Percentiles rank a stretch among this genome's conserved stretches.
phyloP scores from a whole-genome alignment of 2,888 invertebrate genomes.

The Dorcus parallelipipedus region DNA sequence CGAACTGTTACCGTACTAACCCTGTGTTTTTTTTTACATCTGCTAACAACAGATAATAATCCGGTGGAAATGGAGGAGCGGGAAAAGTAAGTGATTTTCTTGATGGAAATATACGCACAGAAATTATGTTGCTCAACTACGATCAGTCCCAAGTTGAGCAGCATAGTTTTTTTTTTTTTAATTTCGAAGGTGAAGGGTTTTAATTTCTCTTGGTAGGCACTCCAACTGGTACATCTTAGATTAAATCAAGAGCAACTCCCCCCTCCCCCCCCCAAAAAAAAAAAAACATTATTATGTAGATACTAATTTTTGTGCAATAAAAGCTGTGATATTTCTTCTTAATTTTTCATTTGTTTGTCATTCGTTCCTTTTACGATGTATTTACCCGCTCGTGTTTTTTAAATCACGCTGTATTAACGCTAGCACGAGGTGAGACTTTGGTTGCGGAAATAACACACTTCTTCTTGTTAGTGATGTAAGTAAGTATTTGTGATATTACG shows the following conservation, averaged over 20 bases:
- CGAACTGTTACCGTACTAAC: constrained; percentile 6
- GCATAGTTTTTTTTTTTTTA: background rate
- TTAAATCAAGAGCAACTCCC: background rate
- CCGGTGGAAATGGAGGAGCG: constrained; percentile 78
- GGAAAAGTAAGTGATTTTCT: constrained; percentile 70
- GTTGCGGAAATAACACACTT: constrained; percentile 12
- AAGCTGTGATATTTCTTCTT: constrained; percentile 39
- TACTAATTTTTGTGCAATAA: constrained; percentile 37
- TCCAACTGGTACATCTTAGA: background rate
- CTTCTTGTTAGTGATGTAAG: constrained; percentile 17
- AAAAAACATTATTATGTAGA: constrained; percentile 13
- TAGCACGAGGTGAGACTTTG: constrained; percentile 22
- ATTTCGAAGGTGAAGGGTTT: too few relatives aligned
- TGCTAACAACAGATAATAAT: constrained; percentile 68
- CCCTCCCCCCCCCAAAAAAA: background rate
- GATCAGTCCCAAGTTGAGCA: background rate
- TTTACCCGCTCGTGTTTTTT: background rate
- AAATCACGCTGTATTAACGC: background rate
- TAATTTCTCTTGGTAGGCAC: constrained; percentile 4
- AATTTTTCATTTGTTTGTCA: constrained; percentile 11
- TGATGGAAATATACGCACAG: background rate
- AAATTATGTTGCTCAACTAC: too few relatives aligned
- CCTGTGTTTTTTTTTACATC: constrained; percentile 34
- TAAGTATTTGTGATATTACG: constrained; percentile 14
- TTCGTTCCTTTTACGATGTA: background rate